Base-by-base conservation (phyloP, 2,888 invertebrate genomes). In the Brachylomia viminalis region DNA sequence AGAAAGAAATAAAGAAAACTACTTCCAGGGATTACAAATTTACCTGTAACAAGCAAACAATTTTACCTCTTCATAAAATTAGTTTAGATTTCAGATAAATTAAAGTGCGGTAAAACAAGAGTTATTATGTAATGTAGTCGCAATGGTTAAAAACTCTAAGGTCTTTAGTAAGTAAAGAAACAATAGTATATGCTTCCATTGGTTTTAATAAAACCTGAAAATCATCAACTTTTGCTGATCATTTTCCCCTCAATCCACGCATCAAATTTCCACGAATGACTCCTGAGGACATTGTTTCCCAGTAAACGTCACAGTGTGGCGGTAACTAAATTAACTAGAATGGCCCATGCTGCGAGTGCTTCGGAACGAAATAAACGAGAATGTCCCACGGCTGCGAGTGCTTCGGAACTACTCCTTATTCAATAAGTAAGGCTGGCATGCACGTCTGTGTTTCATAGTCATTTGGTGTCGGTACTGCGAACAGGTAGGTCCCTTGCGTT, bases 311-410 rank as follows among this genome's bases (percentile, higher is more conserved):
- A 54, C 67, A 67, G 23, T 58, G n/a, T 11, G 67, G 33, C 13
- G 11, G 56, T 64, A 61, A 76, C 30, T 66, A 45, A 65, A 76
- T 66, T 76, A 77, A 45, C 33, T 59, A 59, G 49, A 65, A 66
- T 65, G 38, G 27, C 20, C 20, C 5, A 27, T 38, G 33, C 66
- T 62, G 59, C 42, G 20, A 54, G 33, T 45, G n/a, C n/a, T n/a
- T n/a, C n/a, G n/a, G n/a, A n/a, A n/a, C n/a, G n/a, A n/a, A n/a
- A n/a, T n/a, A n/a, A n/a, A n/a, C n/a, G n/a, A n/a, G n/a, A n/a
- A n/a, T n/a, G n/a, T n/a, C n/a, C n/a, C n/a, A n/a, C n/a, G n/a
- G n/a, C n/a, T n/a, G n/a, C n/a, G n/a, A n/a, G n/a, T n/a, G n/a
- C 52, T 67, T 77, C 13, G 33, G 27, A 67, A 54, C 17, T 33